These are phyloP conservation scores for Catostomus latipinnis DNA, from an alignment of 2,797 vertebrate genomes.

Conservation along the genomic window DNA sequence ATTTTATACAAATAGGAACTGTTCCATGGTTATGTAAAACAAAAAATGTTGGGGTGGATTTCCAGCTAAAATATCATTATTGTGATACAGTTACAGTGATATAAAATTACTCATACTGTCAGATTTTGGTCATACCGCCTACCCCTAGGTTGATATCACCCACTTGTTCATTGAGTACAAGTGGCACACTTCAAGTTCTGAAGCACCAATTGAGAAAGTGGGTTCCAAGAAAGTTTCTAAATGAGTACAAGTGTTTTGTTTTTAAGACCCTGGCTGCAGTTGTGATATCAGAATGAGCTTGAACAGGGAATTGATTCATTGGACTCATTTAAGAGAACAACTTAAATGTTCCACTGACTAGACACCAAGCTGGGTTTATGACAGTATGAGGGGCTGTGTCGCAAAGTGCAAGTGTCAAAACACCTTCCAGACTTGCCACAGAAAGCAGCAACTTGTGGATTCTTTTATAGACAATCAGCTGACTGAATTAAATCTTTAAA, in stretches of 20 bases:
- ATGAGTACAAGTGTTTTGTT: conserved; percentile 41
- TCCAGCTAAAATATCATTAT: no score
- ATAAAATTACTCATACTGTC: no score
- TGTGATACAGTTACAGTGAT: no score
- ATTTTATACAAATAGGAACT: no score
- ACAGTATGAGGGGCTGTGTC: conserved; percentile 19
- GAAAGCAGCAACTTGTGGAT: conserved; percentile 34
- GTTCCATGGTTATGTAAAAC: no score
- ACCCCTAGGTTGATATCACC: not conserved
- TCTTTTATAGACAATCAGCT: conserved; percentile 51
- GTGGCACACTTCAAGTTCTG: not conserved
- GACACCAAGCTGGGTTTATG: conserved; percentile 34
- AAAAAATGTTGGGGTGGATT: no score
- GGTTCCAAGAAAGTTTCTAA: conserved; percentile 7
- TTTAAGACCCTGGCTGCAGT: conserved; percentile 32
- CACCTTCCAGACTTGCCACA: conserved; percentile 50
- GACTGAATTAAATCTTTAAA: not conserved
- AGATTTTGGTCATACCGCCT: no score
- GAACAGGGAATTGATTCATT: not conserved
- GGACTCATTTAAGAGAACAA: conserved; percentile 36
- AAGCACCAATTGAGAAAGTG: conserved; percentile 29
- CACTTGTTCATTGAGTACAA: conserved; percentile 18
- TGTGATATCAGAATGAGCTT: conserved; percentile 31
- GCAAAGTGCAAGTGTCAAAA: conserved; percentile 23
- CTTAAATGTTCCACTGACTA: conserved; percentile 56